Evolutionary conservation across 2,113 vertebrate genomes (phyloP).

Genomic region (Tetrax tetrax): DNA sequence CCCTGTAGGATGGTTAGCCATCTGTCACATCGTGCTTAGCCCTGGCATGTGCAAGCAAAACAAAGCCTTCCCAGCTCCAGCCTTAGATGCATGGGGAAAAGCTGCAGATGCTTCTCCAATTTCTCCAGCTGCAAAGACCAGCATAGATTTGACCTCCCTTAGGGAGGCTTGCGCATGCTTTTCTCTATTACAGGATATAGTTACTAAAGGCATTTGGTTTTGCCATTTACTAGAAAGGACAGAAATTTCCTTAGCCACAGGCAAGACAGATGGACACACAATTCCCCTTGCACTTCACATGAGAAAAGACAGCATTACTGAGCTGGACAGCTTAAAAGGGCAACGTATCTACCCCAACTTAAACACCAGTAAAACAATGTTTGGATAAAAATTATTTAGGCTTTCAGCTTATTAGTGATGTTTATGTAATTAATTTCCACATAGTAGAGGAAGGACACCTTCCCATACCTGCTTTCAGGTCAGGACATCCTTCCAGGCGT

Average conservation of each 20-base stretch:
- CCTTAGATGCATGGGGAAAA: not conserved
- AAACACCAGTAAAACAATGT: not conserved
- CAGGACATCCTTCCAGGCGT: not conserved
- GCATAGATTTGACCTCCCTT: constrained; percentile 23
- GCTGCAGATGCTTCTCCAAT: constrained; percentile 34
- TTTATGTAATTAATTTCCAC: not conserved
- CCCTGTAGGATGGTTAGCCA: not conserved
- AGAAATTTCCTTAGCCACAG: constrained; percentile 11
- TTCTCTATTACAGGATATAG: not conserved
- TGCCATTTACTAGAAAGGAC: not conserved
- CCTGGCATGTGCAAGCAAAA: not conserved
- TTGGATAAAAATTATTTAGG: not conserved
- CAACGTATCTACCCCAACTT: not conserved
- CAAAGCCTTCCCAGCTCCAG: not conserved
- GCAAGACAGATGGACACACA: constrained; percentile 8
- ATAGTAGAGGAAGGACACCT: not conserved
- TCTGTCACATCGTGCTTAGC: not conserved
- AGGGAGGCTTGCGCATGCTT: not conserved
- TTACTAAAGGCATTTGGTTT: constrained; percentile 10
- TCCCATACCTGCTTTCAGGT: not conserved
- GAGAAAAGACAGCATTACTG: not conserved
- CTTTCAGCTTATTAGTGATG: not conserved
- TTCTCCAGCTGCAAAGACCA: constrained; percentile 57
- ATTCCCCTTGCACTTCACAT: not conserved
- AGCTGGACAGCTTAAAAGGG: not conserved